Percentiles rank a stretch among this genome's conserved stretches.
phyloP scores from a whole-genome alignment of 2,888 invertebrate genomes.

The Synergus japonicus region DNA sequence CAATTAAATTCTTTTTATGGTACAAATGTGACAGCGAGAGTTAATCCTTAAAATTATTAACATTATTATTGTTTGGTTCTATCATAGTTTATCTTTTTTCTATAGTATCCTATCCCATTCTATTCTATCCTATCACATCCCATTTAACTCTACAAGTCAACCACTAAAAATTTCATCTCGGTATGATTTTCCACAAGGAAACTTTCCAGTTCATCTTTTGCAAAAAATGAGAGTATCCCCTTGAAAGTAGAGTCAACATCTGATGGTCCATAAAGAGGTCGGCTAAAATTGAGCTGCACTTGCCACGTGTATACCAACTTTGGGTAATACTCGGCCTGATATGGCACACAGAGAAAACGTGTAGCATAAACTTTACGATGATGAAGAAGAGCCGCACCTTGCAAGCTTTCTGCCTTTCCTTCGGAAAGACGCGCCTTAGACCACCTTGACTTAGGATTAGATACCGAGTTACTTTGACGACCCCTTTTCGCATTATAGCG shows the following conservation, averaged over 20 bases:
- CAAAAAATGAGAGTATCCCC: not conserved
- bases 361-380: conserved; percentile 66
- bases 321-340: not conserved
- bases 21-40: too few species aligned
- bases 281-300: conserved; percentile 60
- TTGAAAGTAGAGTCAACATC: conserved; percentile 58
- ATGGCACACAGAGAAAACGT: conserved; percentile 17
- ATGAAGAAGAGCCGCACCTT: conserved; percentile 61
- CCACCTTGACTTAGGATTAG: conserved; percentile 20
- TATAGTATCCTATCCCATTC: too few species aligned
- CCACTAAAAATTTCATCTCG: not conserved
- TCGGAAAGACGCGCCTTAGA: conserved; percentile 14
- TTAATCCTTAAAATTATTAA: too few species aligned
- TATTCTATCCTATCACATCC: not conserved
- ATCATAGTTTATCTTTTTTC: too few species aligned
- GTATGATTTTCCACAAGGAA: not conserved
- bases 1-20: too few species aligned
- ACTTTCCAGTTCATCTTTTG: not conserved
- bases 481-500: not conserved
- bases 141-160: not conserved
- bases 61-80: too few species aligned
- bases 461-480: conserved; percentile 14
- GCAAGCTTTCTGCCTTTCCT: conserved; percentile 54
- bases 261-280: conserved; percentile 64
- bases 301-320: conserved; percentile 41